These are phyloP conservation scores for Tragopan temminckii DNA, from an alignment of 2,797 vertebrate genomes.

Conservation along the genomic window DNA sequence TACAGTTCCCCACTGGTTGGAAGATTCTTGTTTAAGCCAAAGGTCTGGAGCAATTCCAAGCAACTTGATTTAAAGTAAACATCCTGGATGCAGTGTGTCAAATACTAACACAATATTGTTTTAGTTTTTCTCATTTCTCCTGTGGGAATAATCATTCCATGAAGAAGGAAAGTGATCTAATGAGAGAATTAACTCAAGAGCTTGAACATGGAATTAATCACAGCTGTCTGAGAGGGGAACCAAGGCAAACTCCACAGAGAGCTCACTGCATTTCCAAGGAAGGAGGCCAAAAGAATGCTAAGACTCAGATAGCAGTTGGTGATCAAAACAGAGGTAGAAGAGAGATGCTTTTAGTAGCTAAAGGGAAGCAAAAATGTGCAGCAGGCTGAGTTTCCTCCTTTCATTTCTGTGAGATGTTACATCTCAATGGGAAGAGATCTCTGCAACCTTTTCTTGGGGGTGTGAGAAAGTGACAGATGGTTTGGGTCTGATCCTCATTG, in stretches of 20 bases:
- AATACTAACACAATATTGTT: conserved; percentile 55
- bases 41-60: conserved; percentile 52
- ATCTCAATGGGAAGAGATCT: not conserved
- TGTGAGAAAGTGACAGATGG: not conserved
- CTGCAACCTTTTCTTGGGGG: not conserved
- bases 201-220: conserved; percentile 67
- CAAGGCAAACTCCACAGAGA: conserved; percentile 62
- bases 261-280: conserved; percentile 45
- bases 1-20: conserved; percentile 4
- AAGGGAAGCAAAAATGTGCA: not conserved
- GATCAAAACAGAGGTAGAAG: conserved; percentile 35
- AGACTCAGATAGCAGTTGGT: not conserved
- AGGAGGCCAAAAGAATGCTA: conserved; percentile 36
- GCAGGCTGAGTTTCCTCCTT: not conserved
- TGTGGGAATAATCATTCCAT: conserved; percentile 66
- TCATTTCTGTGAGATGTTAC: conserved; percentile 1
- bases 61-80: conserved; percentile 69
- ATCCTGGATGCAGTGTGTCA: conserved; percentile 65
- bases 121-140: conserved; percentile 59
- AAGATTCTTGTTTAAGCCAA: conserved; percentile 40
- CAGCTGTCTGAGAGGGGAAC: conserved; percentile 71
- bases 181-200: conserved; percentile 71
- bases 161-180: conserved; percentile 76
- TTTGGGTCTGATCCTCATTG: not conserved
- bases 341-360: not conserved